Percentiles rank a stretch among this genome's conserved stretches.
Conservation (phyloP, 1,140 invertebrate genomes). For the Ips nitidus region DNA sequence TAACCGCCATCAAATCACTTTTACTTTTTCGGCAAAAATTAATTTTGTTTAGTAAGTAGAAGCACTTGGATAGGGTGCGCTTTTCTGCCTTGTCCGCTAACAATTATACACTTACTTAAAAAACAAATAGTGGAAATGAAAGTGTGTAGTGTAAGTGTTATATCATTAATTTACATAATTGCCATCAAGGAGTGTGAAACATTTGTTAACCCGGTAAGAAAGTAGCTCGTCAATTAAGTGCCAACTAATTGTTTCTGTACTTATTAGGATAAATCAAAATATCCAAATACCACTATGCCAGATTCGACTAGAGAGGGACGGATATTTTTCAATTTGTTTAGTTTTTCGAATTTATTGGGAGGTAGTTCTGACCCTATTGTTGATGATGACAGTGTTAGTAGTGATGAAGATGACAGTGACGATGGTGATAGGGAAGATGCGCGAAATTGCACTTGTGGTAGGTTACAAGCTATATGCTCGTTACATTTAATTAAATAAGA, state of each 20-base stretch:
- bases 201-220: constrained; percentile 5
- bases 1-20: constrained; percentile 4
- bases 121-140: constrained; percentile 17
- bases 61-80: not conserved
- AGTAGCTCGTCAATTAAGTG: too few species aligned
- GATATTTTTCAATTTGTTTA: constrained; percentile 68
- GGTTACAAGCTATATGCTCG: constrained; percentile 38
- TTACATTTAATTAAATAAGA: not conserved
- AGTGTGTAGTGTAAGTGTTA: constrained; percentile 13
- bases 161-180: constrained; percentile 24
- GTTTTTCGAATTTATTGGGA: constrained; percentile 54
- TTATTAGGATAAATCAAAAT: constrained; percentile 17
- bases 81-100: too few species aligned
- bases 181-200: constrained; percentile 15
- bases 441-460: constrained; percentile 66
- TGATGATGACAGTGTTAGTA: constrained; percentile 20
- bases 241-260: too few species aligned
- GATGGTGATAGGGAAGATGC: constrained; percentile 53
- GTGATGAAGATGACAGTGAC: constrained; percentile 54
- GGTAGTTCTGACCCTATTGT: constrained; percentile 51
- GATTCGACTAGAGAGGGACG: constrained; percentile 48
- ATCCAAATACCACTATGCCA: not conserved
- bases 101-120: not conserved
- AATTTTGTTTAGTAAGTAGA: constrained; percentile 7
- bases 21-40: constrained; percentile 25